Base-by-base conservation (phyloP, 2,797 vertebrate species). In the Chiloscyllium punctatum region DNA sequence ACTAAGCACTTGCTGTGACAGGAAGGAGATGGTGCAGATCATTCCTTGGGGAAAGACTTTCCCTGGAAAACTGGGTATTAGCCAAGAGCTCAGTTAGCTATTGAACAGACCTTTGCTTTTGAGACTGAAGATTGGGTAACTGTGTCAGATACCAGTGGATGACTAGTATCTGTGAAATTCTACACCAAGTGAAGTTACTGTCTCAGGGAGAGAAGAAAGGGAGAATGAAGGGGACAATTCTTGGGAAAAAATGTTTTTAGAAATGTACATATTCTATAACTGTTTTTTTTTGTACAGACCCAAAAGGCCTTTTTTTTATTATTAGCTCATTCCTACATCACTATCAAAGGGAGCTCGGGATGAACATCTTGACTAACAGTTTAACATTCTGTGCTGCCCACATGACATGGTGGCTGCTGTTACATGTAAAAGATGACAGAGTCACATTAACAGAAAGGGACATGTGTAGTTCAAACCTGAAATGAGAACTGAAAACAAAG, bases 351-450 rank as follows among this genome's bases (percentile, higher is more conserved):
- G 27, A 71, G 4, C 42, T 51, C 9, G 51, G 94, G 72, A 74
- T 51, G 94, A 95, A 57, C 94, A 95, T 95, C 74, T 95, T 95
- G 94, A 95, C 94, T 95, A 30, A 77, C 72, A 57, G 94, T 18
- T 95, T 77, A 77, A 74, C 69, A 57, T 95, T 74, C 69, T 37
- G 15, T 37, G 21, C 37, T 74, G 71, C 53, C 6, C 42, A 53
- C 18, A n/a, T 77, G 57, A 21, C 30, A 95, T 77, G 57, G 48
- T 77, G 95, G 94, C 71, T n/a, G 94, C 94, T 74, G 94, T 77
- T 95, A n/a, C 71, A 74, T n/a, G 71, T 30, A 74, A 71, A 95
- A 51, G 72, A 77, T 95, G 94, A 95, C 94, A 95, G 92, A 51
- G 8, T 71, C 25, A 74, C 57, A 48, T 42, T 16, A 62, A 72